These are phyloP conservation scores for Nezara viridula DNA, from an alignment of 2,888 invertebrate species.

Conservation along the genomic window DNA sequence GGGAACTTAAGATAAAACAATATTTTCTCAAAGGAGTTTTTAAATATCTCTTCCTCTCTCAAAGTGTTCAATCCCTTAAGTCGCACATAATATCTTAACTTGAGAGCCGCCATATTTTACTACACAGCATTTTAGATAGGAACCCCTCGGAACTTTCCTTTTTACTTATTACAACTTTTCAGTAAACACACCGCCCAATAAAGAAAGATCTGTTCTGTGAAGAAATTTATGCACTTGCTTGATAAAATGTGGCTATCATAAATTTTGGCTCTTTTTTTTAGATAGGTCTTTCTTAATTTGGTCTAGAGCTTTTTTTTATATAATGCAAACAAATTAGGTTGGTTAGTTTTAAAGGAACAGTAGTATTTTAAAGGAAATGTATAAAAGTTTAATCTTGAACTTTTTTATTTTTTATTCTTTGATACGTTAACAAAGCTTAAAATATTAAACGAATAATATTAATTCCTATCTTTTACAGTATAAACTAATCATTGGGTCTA, in stretches of 20 bases:
- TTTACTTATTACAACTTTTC: slow-evolving; percentile 23
- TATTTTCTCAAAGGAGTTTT: slow-evolving; percentile 21
- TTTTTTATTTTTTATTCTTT: too few relatives aligned
- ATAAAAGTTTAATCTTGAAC: background rate
- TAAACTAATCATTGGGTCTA: too few relatives aligned
- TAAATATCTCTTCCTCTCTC: slow-evolving; percentile 1
- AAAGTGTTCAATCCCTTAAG: slow-evolving; percentile 39
- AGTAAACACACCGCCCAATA: slow-evolving; percentile 7
- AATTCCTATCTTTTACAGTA: too few relatives aligned
- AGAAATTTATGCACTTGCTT: background rate
- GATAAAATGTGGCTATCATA: background rate
- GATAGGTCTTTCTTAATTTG: background rate
- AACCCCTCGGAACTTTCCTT: background rate
- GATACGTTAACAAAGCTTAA: too few relatives aligned
- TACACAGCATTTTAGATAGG: slow-evolving; percentile 14
- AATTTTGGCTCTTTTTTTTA: background rate
- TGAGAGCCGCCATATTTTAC: background rate
- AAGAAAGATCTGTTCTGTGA: background rate
- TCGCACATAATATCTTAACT: slow-evolving; percentile 17
- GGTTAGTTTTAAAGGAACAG: background rate
- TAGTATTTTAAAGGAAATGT: background rate
- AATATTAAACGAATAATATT: too few relatives aligned
- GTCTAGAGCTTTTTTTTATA: background rate
- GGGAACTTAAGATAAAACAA: slow-evolving; percentile 7
- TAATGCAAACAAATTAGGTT: background rate